These are phyloP conservation scores for Phymorhynchus buccinoides DNA, from an alignment of 1,140 invertebrate species.

Conservation along the genomic window DNA sequence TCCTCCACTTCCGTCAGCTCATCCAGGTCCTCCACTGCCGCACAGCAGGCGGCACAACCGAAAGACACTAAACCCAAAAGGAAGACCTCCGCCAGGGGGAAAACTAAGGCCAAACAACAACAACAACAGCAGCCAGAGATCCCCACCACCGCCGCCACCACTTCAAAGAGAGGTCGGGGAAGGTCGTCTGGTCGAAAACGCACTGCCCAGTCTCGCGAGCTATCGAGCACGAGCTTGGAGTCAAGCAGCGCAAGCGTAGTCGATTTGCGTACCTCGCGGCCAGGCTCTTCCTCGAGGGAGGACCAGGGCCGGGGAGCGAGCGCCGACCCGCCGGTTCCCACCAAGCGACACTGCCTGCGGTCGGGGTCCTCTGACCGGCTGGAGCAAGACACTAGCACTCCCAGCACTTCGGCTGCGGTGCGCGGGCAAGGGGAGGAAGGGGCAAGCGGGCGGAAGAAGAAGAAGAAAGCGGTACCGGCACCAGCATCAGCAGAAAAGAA, in stretches of 20 bases:
- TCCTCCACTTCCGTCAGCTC: neutral
- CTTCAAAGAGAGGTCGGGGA: neutral
- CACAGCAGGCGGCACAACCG: neutral
- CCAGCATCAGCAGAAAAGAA: constrained; percentile 9
- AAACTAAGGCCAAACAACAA: neutral
- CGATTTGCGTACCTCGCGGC: neutral
- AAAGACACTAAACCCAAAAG: constrained; percentile 12
- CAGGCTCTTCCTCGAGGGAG: neutral
- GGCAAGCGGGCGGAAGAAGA: constrained; percentile 30
- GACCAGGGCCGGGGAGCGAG: neutral
- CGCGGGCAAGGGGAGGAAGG: constrained; percentile 3
- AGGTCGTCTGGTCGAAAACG: neutral
- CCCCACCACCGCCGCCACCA: neutral
- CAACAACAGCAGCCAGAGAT: neutral
- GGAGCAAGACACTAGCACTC: constrained; percentile 7
- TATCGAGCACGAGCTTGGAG: neutral
- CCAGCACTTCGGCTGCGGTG: constrained; percentile 16
- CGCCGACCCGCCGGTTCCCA: constrained; percentile 4
- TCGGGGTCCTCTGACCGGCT: neutral
- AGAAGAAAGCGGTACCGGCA: too few relatives aligned
- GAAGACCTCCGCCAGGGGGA: neutral
- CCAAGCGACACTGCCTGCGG: constrained; percentile 7
- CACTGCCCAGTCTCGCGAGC: neutral
- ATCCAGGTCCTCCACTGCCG: neutral
- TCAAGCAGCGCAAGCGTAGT: neutral